Evolutionary conservation across 2,888 invertebrate genomes (phyloP), one percentile per base, ranked within the genome.

Genomic region (Timema cristinae): DNA sequence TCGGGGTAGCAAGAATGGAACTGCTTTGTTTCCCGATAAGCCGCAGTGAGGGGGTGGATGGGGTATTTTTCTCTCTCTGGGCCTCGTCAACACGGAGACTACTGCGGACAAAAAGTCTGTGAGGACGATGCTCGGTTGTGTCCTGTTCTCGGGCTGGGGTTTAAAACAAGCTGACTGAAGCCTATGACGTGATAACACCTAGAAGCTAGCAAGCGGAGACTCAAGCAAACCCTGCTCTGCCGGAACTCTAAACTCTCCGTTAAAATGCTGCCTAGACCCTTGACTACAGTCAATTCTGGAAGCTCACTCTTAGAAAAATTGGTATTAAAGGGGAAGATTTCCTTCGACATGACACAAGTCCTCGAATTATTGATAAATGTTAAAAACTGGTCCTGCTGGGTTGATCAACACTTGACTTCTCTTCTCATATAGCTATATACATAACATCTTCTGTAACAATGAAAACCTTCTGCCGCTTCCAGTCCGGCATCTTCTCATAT

Each of bases 121-220:
- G 63, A 73, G 72, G 73, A 32, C 32, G 32, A 32, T 32, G 32
- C 70, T 70, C 52, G 56, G 71, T 70, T 69, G 72, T 66, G 51
- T 72, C 71, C 70, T 66, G 67, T 72, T 70, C 68, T 70, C 67
- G 71, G 71, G 72, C 68, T 70, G 69, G 73, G 73, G 72, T 71
- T 71, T 70, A 74, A 73, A 73, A 73, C 69, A 75, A 75, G 75
- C 73, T 71, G 72, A 72, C 72, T 70, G 73, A 75, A 74, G 74
- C 75, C 72, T 81, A 76, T 80, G 80, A 79, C 80, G 81, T 82
- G 83, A 82, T 82, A 82, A 82, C 82, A 82, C 81, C 81, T 82
- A 83, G 79, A 79, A 76, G 77, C 76, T 73, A 75, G 76, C 76
- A 82, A 83, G 82, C 82, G 81, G 81, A 82, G 82, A 82, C 81